Base-by-base conservation (phyloP, 2,888 invertebrate species). In the Rhaphigaster nebulosa region DNA sequence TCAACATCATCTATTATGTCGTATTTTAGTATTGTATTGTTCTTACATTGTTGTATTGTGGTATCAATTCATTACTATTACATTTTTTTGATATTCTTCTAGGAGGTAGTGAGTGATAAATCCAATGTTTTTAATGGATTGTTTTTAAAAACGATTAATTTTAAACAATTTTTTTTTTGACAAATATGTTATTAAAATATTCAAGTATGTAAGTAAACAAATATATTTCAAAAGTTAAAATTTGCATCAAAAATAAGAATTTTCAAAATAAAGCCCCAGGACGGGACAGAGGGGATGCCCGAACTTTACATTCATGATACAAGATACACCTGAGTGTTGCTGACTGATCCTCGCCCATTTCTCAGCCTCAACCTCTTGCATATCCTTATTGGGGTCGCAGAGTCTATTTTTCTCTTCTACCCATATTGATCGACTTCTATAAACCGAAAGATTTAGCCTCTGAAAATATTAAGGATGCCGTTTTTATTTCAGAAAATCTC, bases 351-450 rank as follows among this genome's bases (percentile, higher is more conserved):
- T 4, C 2, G 18, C 18, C 45, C 2, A 84, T 84, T 10, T 38
- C 45, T 84, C 84, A 84, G 45, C 26, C n/a, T 15, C 84, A 20
- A 84, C 45, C 84, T 26, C 84, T 84, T 45, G 45, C 84, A 84
- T 50, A 84, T n/a, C 23, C 84, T 84, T 84, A 84, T 45, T 50
- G 45, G 15, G 15, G 15, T n/a, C 45, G 4, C 41, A 45, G 4
- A n/a, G 15, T n/a, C 84, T 84, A 84, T 84, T 45, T 45, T 45
- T 84, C 84, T 84, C 8, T 26, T 84, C 84, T 8, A 1, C 15
- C 38, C 13, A 29, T 65, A 84, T 84, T 50, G 45, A 50, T 45
- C 84, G n/a, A n/a, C 13, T 13, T 12, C 6, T 80, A 26, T 10
- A 26, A 41, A 29, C 34, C 38, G 5, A 38, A 76, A 34, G 15